Evolutionary conservation across 2,888 invertebrate genomes (phyloP).

Genomic region (Drosophila limbata): DNA sequence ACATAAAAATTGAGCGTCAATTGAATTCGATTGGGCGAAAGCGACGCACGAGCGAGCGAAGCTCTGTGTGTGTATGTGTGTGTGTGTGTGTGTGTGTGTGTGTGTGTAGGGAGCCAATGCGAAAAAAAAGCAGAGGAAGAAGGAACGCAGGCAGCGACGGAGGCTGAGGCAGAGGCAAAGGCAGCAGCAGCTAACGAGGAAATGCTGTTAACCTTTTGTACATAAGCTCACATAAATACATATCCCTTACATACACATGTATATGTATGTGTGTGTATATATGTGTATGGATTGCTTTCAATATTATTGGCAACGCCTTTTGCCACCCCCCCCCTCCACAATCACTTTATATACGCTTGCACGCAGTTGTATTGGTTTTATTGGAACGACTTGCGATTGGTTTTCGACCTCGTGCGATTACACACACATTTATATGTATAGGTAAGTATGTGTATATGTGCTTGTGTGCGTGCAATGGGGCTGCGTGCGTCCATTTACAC

Average conservation of each 20-base stretch:
- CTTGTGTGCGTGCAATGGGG: neutral
- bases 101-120: conserved; percentile 62
- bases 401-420: conserved; percentile 44
- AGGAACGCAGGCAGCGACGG: conserved; percentile 9
- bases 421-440: too few species aligned
- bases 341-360: conserved; percentile 24
- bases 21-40: conserved; percentile 84
- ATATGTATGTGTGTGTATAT: conserved; percentile 9
- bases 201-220: conserved; percentile 77
- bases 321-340: conserved; percentile 15
- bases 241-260: neutral
- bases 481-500: conserved; percentile 27
- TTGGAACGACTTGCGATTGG: conserved; percentile 65
- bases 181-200: conserved; percentile 35
- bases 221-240: conserved; percentile 46
- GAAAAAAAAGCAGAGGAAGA: conserved; percentile 42
- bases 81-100: conserved; percentile 26
- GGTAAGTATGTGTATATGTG: neutral
- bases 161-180: conserved; percentile 6
- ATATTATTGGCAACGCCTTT: conserved; percentile 82
- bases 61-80: conserved; percentile 11
- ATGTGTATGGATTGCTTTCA: conserved; percentile 75
- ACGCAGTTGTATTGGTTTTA: conserved; percentile 54
- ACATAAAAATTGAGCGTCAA: conserved; percentile 84
- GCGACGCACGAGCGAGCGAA: conserved; percentile 61